phyloP scores from a whole-genome alignment of 2,113 vertebrate species.

The Eidolon helvum region DNA sequence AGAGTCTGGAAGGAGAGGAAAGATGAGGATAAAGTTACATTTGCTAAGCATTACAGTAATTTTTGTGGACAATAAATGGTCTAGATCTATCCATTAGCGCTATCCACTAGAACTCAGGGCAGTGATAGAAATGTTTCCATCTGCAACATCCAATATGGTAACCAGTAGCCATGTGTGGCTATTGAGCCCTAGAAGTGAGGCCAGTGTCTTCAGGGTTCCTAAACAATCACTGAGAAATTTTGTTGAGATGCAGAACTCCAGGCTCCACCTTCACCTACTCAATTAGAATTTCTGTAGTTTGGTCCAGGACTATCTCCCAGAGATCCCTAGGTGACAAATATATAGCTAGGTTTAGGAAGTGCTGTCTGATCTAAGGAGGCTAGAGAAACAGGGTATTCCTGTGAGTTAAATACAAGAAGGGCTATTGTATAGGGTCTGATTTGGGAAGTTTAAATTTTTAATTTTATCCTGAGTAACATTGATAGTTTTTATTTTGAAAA shows the following conservation, averaged over 20 bases:
- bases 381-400: neutral
- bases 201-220: neutral
- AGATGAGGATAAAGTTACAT: neutral
- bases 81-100: neutral
- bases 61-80: neutral
- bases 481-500: conserved; percentile 15
- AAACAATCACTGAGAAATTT: neutral
- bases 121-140: neutral
- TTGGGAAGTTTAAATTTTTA: neutral
- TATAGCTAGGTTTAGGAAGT: neutral
- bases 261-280: neutral
- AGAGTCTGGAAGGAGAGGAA: neutral
- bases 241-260: neutral
- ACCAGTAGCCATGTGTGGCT: neutral
- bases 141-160: neutral
- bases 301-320: neutral
- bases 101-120: neutral
- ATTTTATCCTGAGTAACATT: neutral
- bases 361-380: neutral
- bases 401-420: neutral
- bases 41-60: neutral
- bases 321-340: neutral
- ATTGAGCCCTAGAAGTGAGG: neutral
- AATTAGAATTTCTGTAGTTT: neutral
- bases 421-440: neutral